These are phyloP conservation scores for Ctenoplectra terminalis DNA, from an alignment of 1,140 invertebrate genomes.

Conservation along the genomic window DNA sequence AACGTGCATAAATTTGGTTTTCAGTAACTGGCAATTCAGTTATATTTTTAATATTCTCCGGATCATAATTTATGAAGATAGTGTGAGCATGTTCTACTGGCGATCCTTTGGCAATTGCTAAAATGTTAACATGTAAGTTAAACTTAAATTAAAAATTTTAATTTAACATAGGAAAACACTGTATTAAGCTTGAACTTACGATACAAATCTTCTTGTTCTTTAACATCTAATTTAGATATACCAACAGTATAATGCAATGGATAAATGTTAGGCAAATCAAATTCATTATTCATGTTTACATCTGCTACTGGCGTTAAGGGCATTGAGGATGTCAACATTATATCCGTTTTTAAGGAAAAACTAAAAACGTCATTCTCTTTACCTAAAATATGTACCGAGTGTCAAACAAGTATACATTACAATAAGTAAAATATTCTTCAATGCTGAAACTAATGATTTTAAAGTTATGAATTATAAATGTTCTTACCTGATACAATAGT, in stretches of 20 bases:
- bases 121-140: conserved; percentile 66
- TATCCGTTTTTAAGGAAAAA: conserved; percentile 86
- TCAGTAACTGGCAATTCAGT: conserved; percentile 87
- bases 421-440: not conserved
- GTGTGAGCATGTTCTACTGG: conserved; percentile 86
- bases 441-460: not conserved
- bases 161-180: conserved; percentile 31
- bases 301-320: conserved; percentile 84
- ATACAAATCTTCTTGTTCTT: conserved; percentile 85
- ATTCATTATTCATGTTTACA: conserved; percentile 70
- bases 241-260: conserved; percentile 89
- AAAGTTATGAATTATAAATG: not conserved
- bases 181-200: conserved; percentile 85
- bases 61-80: conserved; percentile 87
- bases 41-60: conserved; percentile 86
- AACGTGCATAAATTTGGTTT: conserved; percentile 86
- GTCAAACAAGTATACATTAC: not conserved
- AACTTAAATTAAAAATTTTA: too few relatives aligned
- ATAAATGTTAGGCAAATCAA: conserved; percentile 87
- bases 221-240: conserved; percentile 86
- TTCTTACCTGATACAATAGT: too few relatives aligned
- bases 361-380: conserved; percentile 86
- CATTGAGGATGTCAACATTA: conserved; percentile 86
- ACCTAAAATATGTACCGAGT: conserved; percentile 73
- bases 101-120: conserved; percentile 84